Base-by-base conservation (phyloP, 2,113 vertebrate species). In the Grus americana region DNA sequence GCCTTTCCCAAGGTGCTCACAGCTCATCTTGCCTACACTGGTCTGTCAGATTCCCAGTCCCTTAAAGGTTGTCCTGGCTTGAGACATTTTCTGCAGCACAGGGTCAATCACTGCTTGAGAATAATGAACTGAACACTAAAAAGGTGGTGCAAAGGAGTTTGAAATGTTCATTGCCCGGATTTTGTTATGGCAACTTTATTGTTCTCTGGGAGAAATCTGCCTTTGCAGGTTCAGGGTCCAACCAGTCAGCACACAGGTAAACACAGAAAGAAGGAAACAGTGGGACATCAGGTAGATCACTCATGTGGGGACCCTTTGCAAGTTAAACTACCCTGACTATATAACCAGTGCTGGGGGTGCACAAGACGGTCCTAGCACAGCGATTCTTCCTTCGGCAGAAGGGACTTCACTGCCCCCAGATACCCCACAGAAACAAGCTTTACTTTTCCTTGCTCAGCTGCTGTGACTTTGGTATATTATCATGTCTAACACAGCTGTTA, bases 401-500 rank as follows among this genome's bases (percentile, higher is more conserved):
- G 44, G 14, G 40, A 63, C 34, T 54, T 75, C 0, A 36, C 34
- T 58, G 29, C 7, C 62, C 57, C 27, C 59, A 34, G 36, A 40
- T 1, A 57, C 14, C 42, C 24, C 15, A 15, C 11, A 38, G 49
- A 66, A 74, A 66, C 29, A 23, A 54, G 55, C 58, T 63, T 70
- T n/a, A 34, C 84, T 58, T 82, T 32, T 17, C 55, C 62, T 46
- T 47, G 59, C 75, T 23, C 55, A 62, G 63, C n/a, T 44, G 75
- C 50, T 16, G 50, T 32, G 75, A 86, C 75, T 90, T 71, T 80
- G 75, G 29, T 88, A 12, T 44, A 61, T 57, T 40, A 82, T 8
- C 15, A 17, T 15, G 18, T 72, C 90, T 94, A 86, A 72, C 88
- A 95, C 79, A 96, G 70, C 75, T 92, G 96, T 66, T 78, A 94